These are phyloP conservation scores for Aspiorhynchus laticeps DNA, from an alignment of 2,113 vertebrate species.

Conservation along the genomic window DNA sequence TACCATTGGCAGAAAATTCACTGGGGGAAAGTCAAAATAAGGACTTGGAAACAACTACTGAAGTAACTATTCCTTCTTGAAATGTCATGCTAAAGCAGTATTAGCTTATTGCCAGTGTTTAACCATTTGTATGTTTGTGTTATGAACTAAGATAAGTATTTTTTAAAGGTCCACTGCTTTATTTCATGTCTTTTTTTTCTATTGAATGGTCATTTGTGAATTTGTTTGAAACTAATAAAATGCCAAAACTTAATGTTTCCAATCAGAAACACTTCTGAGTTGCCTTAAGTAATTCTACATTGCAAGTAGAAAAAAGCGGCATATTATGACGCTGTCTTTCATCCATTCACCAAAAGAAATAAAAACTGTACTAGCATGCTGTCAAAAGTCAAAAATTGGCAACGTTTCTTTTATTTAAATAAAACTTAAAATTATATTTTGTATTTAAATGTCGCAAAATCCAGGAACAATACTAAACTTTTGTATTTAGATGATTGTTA, in stretches of 20 bases:
- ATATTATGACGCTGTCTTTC: background rate
- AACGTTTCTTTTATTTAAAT: conserved; percentile 72
- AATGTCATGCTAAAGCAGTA: background rate
- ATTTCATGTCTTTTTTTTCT: background rate
- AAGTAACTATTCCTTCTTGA: background rate
- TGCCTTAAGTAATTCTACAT: background rate
- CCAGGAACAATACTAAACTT: conserved; percentile 59
- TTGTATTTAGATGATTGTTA: conserved; percentile 68
- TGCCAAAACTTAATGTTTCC: background rate
- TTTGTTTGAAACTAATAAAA: conserved; percentile 5
- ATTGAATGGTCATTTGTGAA: background rate
- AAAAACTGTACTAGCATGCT: background rate
- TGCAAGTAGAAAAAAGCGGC: background rate
- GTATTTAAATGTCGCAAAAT: conserved; percentile 73
- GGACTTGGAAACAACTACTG: background rate
- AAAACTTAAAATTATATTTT: conserved; percentile 67
- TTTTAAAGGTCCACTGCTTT: background rate
- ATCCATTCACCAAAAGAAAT: background rate
- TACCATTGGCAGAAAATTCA: conserved; percentile 77
- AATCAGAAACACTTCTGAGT: background rate
- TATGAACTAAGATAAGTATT: background rate
- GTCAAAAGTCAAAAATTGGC: background rate
- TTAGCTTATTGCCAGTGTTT: background rate
- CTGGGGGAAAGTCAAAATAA: conserved; percentile 57
- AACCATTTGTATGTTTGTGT: background rate